These are phyloP conservation scores for Protobothrops mucrosquamatus DNA, from an alignment of 2,113 vertebrate species.

Conservation along the genomic window DNA sequence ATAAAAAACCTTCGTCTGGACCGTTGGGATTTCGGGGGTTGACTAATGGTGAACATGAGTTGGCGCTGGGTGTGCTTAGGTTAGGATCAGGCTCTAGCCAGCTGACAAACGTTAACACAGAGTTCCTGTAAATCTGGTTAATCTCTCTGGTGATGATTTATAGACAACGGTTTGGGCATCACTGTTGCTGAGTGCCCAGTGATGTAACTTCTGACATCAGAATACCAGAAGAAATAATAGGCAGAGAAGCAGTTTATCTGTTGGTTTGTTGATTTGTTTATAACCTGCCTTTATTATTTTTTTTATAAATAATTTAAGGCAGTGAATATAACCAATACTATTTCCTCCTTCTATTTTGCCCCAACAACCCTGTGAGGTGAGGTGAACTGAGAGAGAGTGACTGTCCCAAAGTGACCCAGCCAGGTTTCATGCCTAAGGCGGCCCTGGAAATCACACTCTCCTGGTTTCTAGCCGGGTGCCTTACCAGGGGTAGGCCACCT, in stretches of 20 bases:
- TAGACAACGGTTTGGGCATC: background rate
- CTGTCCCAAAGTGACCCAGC: background rate
- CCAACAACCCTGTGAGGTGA: background rate
- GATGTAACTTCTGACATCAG: background rate
- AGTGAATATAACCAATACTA: background rate
- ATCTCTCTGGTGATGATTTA: background rate
- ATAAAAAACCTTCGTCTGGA: too few relatives aligned
- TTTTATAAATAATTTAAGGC: background rate
- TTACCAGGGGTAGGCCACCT: background rate
- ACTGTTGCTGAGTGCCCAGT: background rate
- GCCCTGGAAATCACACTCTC: background rate
- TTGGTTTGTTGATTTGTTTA: background rate
- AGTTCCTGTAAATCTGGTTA: background rate
- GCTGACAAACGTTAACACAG: background rate
- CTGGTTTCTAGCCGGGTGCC: background rate
- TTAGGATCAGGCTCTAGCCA: background rate
- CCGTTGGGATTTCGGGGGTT: background rate
- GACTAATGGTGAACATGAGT: background rate
- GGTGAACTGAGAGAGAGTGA: background rate
- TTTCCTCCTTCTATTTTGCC: background rate
- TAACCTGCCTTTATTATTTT: background rate
- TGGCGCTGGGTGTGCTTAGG: background rate
- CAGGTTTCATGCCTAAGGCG: background rate
- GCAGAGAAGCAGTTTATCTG: background rate
- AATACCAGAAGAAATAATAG: background rate